These are phyloP conservation scores for Lasioglossum figueresi DNA, from an alignment of 2,888 invertebrate genomes.

Conservation along the genomic window DNA sequence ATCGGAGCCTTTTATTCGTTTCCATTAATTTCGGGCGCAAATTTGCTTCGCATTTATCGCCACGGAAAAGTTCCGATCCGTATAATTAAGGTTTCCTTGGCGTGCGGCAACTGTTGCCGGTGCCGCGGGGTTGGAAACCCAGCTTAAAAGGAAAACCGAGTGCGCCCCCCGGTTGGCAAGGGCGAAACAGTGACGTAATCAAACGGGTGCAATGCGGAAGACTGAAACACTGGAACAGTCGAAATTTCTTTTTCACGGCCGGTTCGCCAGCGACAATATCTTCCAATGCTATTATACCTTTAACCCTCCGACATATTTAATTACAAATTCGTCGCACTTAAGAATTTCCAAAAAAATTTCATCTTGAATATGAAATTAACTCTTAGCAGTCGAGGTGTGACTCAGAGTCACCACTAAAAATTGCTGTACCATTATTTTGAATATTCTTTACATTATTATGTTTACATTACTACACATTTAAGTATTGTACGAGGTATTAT, in stretches of 20 bases:
- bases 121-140: conserved; percentile 28
- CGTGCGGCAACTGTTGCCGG: conserved; percentile 34
- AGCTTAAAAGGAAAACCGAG: conserved; percentile 42
- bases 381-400: no score
- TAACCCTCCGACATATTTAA: not conserved
- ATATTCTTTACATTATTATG: no score
- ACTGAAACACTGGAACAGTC: conserved; percentile 14
- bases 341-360: not conserved
- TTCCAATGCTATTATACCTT: not conserved
- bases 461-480: no score
- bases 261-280: not conserved
- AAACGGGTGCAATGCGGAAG: conserved; percentile 69
- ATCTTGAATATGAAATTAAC: no score
- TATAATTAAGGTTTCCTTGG: conserved; percentile 34
- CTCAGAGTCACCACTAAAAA: no score
- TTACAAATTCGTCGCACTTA: not conserved
- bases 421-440: no score
- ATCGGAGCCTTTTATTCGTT: not conserved
- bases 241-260: conserved; percentile 30
- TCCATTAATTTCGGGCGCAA: conserved; percentile 28
- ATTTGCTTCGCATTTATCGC: conserved; percentile 20
- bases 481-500: no score
- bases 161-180: conserved; percentile 47
- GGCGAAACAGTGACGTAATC: conserved; percentile 65
- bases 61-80: conserved; percentile 22